Evolutionary conservation across 2,888 invertebrate genomes (phyloP).

Genomic region (Litoditis marina): DNA sequence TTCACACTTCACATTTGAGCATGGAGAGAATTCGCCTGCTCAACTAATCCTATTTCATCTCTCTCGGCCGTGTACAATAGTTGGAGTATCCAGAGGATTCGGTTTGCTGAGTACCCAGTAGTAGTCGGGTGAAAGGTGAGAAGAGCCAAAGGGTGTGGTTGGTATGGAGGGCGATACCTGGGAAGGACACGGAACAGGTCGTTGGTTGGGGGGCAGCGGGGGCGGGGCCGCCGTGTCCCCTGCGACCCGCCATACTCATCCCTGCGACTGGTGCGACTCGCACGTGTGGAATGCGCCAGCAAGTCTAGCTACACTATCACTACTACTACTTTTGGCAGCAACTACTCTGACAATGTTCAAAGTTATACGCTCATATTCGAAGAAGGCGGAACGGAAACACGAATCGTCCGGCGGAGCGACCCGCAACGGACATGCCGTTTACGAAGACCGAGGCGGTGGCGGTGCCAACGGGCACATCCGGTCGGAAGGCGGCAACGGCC

Average conservation of each 20-base stretch:
- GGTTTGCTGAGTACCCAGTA: no score
- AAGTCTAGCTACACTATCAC: constrained; percentile 40
- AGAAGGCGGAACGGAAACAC: constrained; percentile 58
- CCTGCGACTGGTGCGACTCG: constrained; percentile 35
- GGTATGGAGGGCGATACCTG: constrained; percentile 18
- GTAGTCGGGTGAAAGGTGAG: no score
- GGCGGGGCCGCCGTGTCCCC: constrained; percentile 8
- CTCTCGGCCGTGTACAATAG: no score
- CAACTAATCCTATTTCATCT: no score
- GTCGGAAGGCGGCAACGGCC: constrained; percentile 18
- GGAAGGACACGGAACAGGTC: constrained; percentile 22
- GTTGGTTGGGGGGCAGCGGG: constrained; percentile 13
- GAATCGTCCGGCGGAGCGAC: constrained; percentile 40
- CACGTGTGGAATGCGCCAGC: constrained; percentile 48
- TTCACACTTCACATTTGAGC: no score
- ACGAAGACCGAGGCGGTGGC: constrained; percentile 3
- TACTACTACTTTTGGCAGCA: constrained; percentile 34
- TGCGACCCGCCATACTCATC: constrained; percentile 16
- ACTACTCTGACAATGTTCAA: constrained; percentile 65
- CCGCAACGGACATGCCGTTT: constrained; percentile 19
- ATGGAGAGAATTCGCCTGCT: no score
- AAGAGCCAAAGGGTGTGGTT: constrained; percentile 18
- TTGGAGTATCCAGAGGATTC: no score
- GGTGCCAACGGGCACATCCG: no score
- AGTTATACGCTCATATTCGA: constrained; percentile 72